phyloP scores from a whole-genome alignment of 2,113 vertebrate genomes.

The Camarhynchus parvulus region DNA sequence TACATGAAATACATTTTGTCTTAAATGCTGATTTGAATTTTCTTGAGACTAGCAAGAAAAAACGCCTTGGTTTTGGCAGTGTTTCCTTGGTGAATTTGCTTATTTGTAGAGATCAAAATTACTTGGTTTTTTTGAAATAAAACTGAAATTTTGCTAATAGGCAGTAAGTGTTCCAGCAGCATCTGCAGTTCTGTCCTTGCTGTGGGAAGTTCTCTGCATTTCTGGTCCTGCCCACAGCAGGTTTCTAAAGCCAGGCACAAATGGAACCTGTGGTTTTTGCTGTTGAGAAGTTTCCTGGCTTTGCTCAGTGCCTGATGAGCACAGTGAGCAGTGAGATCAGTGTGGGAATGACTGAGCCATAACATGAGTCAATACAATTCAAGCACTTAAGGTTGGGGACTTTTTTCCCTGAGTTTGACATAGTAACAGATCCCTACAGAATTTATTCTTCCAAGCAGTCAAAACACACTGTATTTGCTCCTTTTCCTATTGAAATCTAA shows the following conservation, averaged over 20 bases:
- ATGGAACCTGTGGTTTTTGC: background rate
- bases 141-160: background rate
- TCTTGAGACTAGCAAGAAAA: background rate
- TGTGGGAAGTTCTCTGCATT: background rate
- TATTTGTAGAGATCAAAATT: background rate
- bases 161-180: background rate
- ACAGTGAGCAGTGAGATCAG: background rate
- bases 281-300: background rate
- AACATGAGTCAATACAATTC: background rate
- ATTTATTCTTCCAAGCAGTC: slow-evolving; percentile 29
- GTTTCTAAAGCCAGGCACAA: background rate
- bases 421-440: slow-evolving; percentile 25
- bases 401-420: background rate
- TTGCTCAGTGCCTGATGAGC: background rate
- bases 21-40: background rate
- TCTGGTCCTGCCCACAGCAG: background rate
- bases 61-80: background rate
- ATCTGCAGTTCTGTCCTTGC: background rate
- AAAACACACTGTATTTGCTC: slow-evolving; percentile 53
- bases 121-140: background rate
- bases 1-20: background rate
- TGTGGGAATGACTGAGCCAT: background rate
- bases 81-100: background rate
- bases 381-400: background rate
- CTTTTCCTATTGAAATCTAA: slow-evolving; percentile 56